Conservation (phyloP, 2,888 invertebrate genomes). For the Rhagophthalmus giganteus region DNA sequence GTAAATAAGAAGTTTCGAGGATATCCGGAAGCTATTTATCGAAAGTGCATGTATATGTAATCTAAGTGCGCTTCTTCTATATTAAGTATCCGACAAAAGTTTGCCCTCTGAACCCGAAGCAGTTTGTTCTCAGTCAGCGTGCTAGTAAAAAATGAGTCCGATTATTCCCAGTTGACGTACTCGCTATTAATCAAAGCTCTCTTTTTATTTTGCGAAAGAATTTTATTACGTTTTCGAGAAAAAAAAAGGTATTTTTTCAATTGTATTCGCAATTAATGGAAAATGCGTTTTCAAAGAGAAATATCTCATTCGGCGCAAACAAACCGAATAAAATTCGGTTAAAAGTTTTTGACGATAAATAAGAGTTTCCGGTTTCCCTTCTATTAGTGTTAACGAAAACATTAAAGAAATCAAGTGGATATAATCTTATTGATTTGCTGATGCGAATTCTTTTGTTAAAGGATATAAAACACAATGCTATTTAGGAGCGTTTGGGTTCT, state of each 20-base stretch:
- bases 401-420: conserved; percentile 31
- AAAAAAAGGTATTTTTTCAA: background rate
- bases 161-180: conserved; percentile 43
- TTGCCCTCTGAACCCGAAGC: conserved; percentile 43
- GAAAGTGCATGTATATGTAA: conserved; percentile 6
- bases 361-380: conserved; percentile 15
- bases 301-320: background rate
- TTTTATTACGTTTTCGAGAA: conserved; percentile 5
- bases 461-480: conserved; percentile 31
- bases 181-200: conserved; percentile 40
- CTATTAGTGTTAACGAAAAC: conserved; percentile 28
- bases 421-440: conserved; percentile 30
- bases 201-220: conserved; percentile 18
- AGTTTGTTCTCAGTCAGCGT: conserved; percentile 45
- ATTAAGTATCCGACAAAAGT: conserved; percentile 29
- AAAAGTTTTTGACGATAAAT: conserved; percentile 11
- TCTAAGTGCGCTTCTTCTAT: conserved; percentile 6
- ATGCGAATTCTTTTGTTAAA: conserved; percentile 28
- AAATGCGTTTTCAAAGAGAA: background rate
- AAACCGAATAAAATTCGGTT: background rate
- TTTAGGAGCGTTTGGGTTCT: conserved; percentile 27
- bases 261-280: background rate
- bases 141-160: conserved; percentile 44
- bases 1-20: conserved; percentile 4
- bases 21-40: background rate